Percentiles rank a stretch among this genome's conserved stretches.
phyloP scores from a whole-genome alignment of 2,113 vertebrate genomes.

The Crocuta crocuta region DNA sequence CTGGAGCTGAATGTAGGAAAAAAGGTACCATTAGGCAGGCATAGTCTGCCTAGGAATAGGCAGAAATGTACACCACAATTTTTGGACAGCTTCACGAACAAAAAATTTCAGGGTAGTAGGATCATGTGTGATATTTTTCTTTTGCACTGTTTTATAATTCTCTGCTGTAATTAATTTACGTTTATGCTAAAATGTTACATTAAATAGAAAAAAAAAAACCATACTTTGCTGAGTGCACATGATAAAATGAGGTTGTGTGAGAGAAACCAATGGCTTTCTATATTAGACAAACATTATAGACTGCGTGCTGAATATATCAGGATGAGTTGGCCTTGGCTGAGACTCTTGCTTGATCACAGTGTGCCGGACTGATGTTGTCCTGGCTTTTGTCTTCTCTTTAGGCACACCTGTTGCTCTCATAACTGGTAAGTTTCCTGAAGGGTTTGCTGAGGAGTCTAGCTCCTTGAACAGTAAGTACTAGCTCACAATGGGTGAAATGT shows the following conservation, averaged over 20 bases:
- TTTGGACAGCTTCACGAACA: not conserved
- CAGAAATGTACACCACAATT: not conserved
- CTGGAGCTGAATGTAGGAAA: not conserved
- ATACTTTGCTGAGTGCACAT: not conserved
- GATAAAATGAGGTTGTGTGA: not conserved
- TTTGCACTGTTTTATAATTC: not conserved
- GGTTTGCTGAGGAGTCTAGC: slow-evolving; percentile 14
- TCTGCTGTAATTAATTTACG: not conserved
- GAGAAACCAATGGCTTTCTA: not conserved
- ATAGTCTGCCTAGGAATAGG: not conserved
- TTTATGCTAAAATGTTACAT: slow-evolving; percentile 1
- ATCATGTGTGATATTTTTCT: not conserved
- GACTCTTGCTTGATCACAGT: not conserved
- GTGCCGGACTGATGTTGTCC: not conserved
- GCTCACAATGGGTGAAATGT: not conserved
- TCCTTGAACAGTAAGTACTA: slow-evolving; percentile 1
- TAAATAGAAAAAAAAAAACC: not conserved
- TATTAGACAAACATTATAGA: not conserved
- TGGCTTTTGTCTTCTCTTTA: slow-evolving; percentile 60
- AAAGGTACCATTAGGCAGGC: not conserved
- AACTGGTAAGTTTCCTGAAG: slow-evolving; percentile 70
- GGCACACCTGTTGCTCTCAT: not conserved
- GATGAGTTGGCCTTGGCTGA: not conserved
- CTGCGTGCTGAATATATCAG: not conserved
- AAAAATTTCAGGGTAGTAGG: not conserved